These are phyloP conservation scores for Drosophila birchii DNA, from an alignment of 2,888 invertebrate genomes.

Conservation along the genomic window DNA sequence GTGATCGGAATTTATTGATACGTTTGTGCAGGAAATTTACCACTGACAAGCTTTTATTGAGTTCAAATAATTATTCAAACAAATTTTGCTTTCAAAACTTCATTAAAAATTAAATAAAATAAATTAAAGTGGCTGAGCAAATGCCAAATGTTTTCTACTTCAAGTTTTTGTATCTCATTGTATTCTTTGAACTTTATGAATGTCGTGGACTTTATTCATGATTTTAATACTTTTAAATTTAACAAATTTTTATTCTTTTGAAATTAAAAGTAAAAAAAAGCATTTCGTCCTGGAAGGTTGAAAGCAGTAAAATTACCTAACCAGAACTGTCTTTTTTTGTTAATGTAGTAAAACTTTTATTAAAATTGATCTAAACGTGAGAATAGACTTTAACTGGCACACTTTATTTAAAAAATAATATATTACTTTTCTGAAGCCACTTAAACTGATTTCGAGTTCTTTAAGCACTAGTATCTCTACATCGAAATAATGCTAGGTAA, in stretches of 20 bases:
- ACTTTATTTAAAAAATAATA: not conserved
- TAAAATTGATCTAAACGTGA: not conserved
- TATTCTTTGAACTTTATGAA: not conserved
- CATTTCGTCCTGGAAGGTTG: not conserved
- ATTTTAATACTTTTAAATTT: not conserved
- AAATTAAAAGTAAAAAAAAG: too few relatives aligned
- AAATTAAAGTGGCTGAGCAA: not conserved
- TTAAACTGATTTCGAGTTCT: conserved; percentile 28
- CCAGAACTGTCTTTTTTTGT: not conserved
- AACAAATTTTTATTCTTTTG: not conserved
- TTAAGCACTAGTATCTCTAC: conserved; percentile 6
- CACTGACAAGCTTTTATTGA: too few relatives aligned
- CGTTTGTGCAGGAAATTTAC: not conserved
- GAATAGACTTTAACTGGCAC: conserved; percentile 11
- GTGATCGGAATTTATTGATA: conserved; percentile 8
- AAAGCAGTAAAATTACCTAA: too few relatives aligned
- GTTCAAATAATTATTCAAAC: not conserved
- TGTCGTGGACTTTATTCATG: too few relatives aligned
- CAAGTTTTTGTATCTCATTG: too few relatives aligned
- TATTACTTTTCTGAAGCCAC: conserved; percentile 2
- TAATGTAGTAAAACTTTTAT: not conserved
- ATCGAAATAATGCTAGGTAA: conserved; percentile 4
- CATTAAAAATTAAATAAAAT: not conserved
- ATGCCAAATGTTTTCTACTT: not conserved
- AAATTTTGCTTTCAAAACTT: not conserved